Evolutionary conservation across 2,797 vertebrate species (phyloP).

Genomic region (Dendrocincla fuliginosa): DNA sequence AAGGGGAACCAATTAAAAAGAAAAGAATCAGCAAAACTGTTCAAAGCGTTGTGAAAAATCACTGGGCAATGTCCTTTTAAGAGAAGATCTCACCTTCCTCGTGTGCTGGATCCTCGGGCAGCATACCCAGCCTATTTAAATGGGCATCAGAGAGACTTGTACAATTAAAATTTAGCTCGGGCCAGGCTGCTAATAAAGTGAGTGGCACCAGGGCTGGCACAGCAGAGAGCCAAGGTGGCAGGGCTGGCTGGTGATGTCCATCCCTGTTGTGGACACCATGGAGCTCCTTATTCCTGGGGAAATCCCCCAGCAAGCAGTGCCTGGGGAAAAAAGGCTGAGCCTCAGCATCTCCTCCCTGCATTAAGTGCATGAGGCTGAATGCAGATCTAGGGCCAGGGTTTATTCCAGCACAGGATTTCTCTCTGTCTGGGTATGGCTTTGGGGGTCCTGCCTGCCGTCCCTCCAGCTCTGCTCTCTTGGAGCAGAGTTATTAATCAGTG

Average conservation of each 20-base stretch:
- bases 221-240: neutral
- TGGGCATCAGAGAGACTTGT: neutral
- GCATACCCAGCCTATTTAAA: slow-evolving; percentile 4
- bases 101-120: neutral
- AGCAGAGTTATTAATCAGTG: neutral
- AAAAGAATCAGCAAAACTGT: slow-evolving; percentile 56
- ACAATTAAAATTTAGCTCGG: slow-evolving; percentile 27
- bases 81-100: slow-evolving; percentile 48
- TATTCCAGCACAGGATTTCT: neutral
- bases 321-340: neutral
- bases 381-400: neutral
- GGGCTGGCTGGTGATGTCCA: neutral
- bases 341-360: neutral
- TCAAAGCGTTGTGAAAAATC: slow-evolving; percentile 60
- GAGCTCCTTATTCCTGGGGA: neutral
- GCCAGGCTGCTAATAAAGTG: neutral
- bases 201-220: neutral
- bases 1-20: slow-evolving; percentile 71
- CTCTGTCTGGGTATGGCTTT: neutral
- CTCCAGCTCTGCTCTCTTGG: neutral
- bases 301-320: neutral
- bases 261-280: neutral
- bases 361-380: fast-evolving
- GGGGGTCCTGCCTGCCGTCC: neutral
- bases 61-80: slow-evolving; percentile 39